Conservation (phyloP, 2,888 invertebrate genomes). For the Lasioglossum malachurum region DNA sequence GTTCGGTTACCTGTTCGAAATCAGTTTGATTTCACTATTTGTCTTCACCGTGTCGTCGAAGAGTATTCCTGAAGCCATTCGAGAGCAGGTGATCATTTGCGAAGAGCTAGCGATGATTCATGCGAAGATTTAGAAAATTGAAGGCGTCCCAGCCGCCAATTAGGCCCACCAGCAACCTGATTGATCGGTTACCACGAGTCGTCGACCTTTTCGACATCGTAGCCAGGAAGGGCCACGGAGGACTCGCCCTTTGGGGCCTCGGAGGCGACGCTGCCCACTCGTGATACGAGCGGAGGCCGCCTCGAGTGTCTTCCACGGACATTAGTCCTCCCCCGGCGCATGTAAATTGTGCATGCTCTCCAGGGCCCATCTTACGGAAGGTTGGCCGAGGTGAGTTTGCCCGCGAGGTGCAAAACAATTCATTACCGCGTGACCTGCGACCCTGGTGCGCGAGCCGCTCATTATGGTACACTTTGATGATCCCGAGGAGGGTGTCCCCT, state of each 20-base stretch:
- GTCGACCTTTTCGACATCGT: constrained; percentile 58
- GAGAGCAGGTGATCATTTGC: not conserved
- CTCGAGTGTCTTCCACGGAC: constrained; percentile 64
- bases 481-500: constrained; percentile 67
- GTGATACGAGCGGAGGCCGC: constrained; percentile 40
- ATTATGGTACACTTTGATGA: constrained; percentile 83
- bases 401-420: constrained; percentile 84
- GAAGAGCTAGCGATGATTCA: not conserved
- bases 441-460: constrained; percentile 81
- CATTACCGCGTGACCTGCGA: constrained; percentile 81
- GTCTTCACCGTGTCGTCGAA: not conserved
- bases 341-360: constrained; percentile 57
- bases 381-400: constrained; percentile 69
- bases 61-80: not conserved
- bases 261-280: constrained; percentile 39
- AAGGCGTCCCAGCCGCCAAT: constrained; percentile 60
- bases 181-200: constrained; percentile 64
- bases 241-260: constrained; percentile 40
- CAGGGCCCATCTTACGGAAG: constrained; percentile 59
- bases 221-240: constrained; percentile 17
- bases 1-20: not conserved
- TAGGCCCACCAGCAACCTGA: constrained; percentile 57
- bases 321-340: constrained; percentile 58
- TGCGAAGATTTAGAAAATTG: constrained; percentile 46
- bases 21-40: not conserved